Base-by-base conservation (phyloP, 2,113 vertebrate genomes). In the Campylorhamphus procurvoides region DNA sequence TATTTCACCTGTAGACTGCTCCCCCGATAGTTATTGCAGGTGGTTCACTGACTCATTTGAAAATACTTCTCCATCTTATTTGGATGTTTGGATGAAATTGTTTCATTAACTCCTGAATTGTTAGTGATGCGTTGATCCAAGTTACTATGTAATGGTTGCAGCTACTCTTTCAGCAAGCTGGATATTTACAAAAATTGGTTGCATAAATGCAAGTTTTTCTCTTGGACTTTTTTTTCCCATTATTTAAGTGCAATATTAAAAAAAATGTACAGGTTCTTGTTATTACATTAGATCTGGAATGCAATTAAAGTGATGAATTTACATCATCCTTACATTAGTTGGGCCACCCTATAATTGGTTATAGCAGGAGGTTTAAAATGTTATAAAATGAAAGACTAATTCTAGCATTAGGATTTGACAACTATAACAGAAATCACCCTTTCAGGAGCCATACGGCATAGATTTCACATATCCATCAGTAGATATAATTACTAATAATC, bases 261-360 rank as follows among this genome's bases (percentile, higher is more conserved):
- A 56, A 50, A 84, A 87, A 52, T 67, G 27, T 14, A 42, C 0
- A 0, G 4, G 5, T 2, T 29, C 3, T 59, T 78, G 15, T 78
- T 71, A 83, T 16, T 59, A 14, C 22, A 52, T 37, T 68, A 73
- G 9, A 56, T 47, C 27, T 13, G 28, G 49, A 18, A 71, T 75
- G 55, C 37, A 71, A 23, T 19, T 2, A 40, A 79, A 79, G 2
- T 11, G 33, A 63, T 46, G 9, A 66, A 78, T 78, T 66, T 47
- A 87, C 33, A 12, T 59, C 3, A 59, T 47, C 29, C 24, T 83
- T 85, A 68, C 52, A 73, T 79, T 46, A 75, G 11, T n/a, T 74
- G 29, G 22, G 63, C 10, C 67, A 71, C 7, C 9, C 40, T 35
- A 25, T 50, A 71, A 42, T 19, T 19, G 4, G 12, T 84, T 37